Evolutionary conservation across 2,888 invertebrate species (phyloP).

Genomic region (Magallana nippona): DNA sequence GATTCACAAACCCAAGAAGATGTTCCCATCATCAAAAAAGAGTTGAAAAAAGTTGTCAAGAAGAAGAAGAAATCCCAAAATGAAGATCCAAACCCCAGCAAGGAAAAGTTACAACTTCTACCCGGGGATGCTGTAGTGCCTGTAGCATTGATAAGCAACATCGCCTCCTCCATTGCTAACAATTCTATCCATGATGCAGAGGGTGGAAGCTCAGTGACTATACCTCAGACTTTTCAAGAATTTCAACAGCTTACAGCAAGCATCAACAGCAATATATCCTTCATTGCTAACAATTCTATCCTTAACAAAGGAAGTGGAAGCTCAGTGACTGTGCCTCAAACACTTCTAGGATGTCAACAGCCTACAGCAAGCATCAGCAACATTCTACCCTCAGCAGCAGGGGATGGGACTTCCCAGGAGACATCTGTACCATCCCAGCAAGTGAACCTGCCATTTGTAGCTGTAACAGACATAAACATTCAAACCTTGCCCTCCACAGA

Average conservation of each 20-base stretch:
- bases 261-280: background rate
- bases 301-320: too few species aligned
- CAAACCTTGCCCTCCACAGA: background rate
- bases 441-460: background rate
- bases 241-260: background rate
- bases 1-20: background rate
- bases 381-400: background rate
- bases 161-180: background rate
- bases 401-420: background rate
- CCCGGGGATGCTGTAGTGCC: constrained; percentile 13
- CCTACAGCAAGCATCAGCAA: background rate
- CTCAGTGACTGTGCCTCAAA: background rate
- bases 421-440: background rate
- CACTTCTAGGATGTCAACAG: background rate
- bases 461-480: constrained; percentile 5
- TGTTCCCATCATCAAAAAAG: background rate
- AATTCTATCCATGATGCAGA: background rate
- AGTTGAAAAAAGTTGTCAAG: background rate
- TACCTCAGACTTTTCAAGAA: background rate
- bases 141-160: constrained; percentile 3
- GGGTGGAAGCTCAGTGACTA: background rate
- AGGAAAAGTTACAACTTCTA: background rate
- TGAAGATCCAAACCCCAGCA: background rate
- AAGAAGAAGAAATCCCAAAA: background rate
- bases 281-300: background rate